Evolutionary conservation across 2,888 invertebrate species (phyloP), one percentile per base, ranked within the genome.

Genomic region (Mechanitis mazaeus): DNA sequence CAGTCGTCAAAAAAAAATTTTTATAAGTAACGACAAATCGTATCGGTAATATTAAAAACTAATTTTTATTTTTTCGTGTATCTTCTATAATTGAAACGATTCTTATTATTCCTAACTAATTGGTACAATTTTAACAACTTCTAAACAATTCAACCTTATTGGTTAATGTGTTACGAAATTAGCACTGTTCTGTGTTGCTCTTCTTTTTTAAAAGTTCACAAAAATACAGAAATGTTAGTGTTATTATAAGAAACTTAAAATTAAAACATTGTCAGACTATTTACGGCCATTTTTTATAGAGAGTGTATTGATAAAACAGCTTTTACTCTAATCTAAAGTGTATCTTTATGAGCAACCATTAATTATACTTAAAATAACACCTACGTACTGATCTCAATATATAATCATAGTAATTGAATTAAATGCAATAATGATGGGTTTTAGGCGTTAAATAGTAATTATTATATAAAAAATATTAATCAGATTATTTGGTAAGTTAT

Each of bases 391-490:
- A 71, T 73, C 74, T 79, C 78, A 81, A 83, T 62, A 66, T 78
- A 81, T 85, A 85, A 87, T 87, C 83, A 85, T 74, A 79, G 83
- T 87, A 87, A 89, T 89, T 87, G 88, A 87, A 85, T 87, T 86
- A 83, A 87, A 87, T 85, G 80, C 81, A 81, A 83, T 86, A 87
- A 87, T 85, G 75, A 77, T 75, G 76, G 80, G 76, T 75, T 59
- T 20, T 20, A 20, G 20, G 20, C 20, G 20, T 20, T 20, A 20
- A 20, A 20, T 20, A 20, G 35, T 35, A 35, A 35, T 35, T 35
- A 35, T 35, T 35, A 35, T 20, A 20, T 20, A 20, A 20, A 20
- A 20, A 20, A 20, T 20, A 20, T 20, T 20, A 20, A 20, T 20
- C 20, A 20, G 20, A 20, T 20, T 20, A 20, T 20, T 20, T 20